phyloP scores from a whole-genome alignment of 2,888 invertebrate species.

The Trileptium ribeirensis region DNA sequence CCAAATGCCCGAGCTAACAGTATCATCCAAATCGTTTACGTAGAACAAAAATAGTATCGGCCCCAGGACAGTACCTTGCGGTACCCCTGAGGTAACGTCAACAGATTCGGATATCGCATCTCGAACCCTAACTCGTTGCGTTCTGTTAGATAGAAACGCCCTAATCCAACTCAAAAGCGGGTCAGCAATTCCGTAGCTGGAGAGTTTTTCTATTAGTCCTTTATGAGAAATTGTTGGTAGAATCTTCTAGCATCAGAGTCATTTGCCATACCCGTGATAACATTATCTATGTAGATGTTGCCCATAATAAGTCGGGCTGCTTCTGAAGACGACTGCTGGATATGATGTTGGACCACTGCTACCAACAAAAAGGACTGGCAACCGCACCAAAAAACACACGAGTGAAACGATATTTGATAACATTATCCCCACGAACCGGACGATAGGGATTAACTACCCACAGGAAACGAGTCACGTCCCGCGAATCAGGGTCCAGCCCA shows the following conservation, averaged over 20 bases:
- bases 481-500: slow-evolving; percentile 23
- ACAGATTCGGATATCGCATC: too few species aligned
- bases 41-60: too few species aligned
- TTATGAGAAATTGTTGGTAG: too few species aligned
- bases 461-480: slow-evolving; percentile 26
- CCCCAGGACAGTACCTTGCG: too few species aligned
- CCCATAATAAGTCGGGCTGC: not conserved
- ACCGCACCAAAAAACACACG: slow-evolving; percentile 36
- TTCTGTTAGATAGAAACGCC: too few species aligned
- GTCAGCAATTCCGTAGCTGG: too few species aligned
- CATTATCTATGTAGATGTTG: slow-evolving; percentile 4
- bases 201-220: too few species aligned
- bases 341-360: slow-evolving; percentile 27
- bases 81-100: too few species aligned
- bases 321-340: not conserved
- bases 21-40: too few species aligned
- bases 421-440: slow-evolving; percentile 27
- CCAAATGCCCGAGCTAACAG: too few species aligned
- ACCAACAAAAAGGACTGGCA: slow-evolving; percentile 31
- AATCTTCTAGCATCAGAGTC: not conserved
- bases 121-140: too few species aligned
- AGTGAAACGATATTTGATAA: slow-evolving; percentile 31
- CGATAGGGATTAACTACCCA: not conserved
- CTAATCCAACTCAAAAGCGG: too few species aligned
- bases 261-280: not conserved